Base-by-base conservation (phyloP, 2,888 invertebrate genomes). In the Acanthosepion pharaonis region DNA sequence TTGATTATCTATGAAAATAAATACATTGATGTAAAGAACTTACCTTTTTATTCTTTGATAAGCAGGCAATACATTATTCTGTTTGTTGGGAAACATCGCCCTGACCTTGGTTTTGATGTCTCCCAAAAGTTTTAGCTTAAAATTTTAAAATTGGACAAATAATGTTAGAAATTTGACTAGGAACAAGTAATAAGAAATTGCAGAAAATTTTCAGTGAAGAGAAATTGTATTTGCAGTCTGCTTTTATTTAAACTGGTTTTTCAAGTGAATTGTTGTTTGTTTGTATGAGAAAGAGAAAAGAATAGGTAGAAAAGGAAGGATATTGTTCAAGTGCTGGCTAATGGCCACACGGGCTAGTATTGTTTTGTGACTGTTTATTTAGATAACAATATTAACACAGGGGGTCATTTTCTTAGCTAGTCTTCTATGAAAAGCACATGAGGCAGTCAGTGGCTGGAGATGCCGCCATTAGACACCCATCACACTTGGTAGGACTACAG, bases 401-500 rank as follows among this genome's bases (percentile, higher is more conserved):
- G 15, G 78, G 78, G 78, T 78, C 78, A 78, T n/a, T 78, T n/a
- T 78, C n/a, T 78, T 78, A n/a, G 78, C 78, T 18, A 11, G 78
- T n/a, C n/a, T 15, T 78, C 33, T 33, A 78, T 78, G 78, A 6
- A 15, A 78, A n/a, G 78, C 33, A 78, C 78, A 33, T 33, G 78
- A 78, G 78, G n/a, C 78, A 33, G 78, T 78, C n/a, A 78, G n/a
- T 78, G 78, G 78, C 78, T 78, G 78, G 33, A 78, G 78, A 78
- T 78, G 78, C 78, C 78, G 78, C 78, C 78, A 78, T 78, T 78
- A 78, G n/a, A 78, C 78, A 78, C 78, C 78, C 78, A 78, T 33
- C 78, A 78, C n/a, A 78, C 78, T 78, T 78, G n/a, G n/a, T 78
- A 78, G 78, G 78, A 78, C 78, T 78, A 78, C n/a, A 78, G 78